Conservation (phyloP, 2,888 invertebrate genomes). For the Leuctra nigra region DNA sequence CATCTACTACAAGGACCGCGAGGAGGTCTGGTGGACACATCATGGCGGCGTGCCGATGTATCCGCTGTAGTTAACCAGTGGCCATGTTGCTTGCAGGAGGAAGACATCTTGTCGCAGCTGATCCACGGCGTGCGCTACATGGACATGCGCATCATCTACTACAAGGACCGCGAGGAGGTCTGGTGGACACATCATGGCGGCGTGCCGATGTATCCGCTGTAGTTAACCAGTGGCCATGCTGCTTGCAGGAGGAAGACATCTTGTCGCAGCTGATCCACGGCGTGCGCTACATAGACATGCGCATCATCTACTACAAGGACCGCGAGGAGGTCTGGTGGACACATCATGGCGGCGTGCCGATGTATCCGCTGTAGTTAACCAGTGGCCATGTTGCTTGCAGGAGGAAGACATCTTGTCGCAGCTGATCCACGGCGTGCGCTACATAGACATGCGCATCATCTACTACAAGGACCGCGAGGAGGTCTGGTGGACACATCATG, state of each 20-base stretch:
- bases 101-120: conserved; percentile 50
- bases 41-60: conserved; percentile 48
- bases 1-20: conserved; percentile 41
- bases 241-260: conserved; percentile 50
- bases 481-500: conserved; percentile 49
- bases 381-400: no score
- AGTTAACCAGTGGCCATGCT: no score
- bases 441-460: conserved; percentile 53
- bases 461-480: conserved; percentile 38
- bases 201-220: conserved; percentile 45
- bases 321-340: conserved; percentile 40
- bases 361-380: conserved; percentile 47
- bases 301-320: conserved; percentile 46
- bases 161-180: conserved; percentile 35
- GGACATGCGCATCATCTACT: conserved; percentile 52
- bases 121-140: conserved; percentile 54
- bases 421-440: conserved; percentile 52
- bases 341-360: conserved; percentile 48
- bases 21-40: conserved; percentile 44
- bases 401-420: conserved; percentile 52
- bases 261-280: conserved; percentile 53
- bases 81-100: no score
- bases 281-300: conserved; percentile 52
- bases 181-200: conserved; percentile 51
- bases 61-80: no score